Conservation (phyloP, 2,888 invertebrate genomes). For the Ophion costatus region DNA sequence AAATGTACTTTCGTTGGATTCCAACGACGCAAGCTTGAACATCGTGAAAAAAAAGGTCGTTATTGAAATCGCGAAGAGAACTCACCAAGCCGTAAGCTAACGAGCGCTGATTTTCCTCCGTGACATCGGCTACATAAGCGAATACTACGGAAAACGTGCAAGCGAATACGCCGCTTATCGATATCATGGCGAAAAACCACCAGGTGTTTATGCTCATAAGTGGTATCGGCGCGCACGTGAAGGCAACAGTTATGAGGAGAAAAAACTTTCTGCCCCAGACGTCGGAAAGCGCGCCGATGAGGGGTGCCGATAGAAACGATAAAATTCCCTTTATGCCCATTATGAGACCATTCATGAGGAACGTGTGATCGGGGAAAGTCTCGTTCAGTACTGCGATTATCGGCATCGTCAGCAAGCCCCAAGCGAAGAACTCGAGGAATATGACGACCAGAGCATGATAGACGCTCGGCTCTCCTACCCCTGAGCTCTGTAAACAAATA, state of each 20-base stretch:
- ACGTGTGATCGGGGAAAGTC: slow-evolving; percentile 99
- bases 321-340: slow-evolving; percentile 99
- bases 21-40: too few relatives aligned
- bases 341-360: slow-evolving; percentile 99
- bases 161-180: slow-evolving; percentile 99
- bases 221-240: slow-evolving; percentile 99
- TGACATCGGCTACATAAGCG: slow-evolving; percentile 99
- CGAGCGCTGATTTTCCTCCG: slow-evolving; percentile 97
- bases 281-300: slow-evolving; percentile 98
- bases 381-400: slow-evolving; percentile 97
- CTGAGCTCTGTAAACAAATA: slow-evolving; percentile 88
- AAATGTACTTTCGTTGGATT: too few relatives aligned
- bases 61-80: slow-evolving; percentile 23
- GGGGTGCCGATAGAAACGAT: slow-evolving; percentile 98
- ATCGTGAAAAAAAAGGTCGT: background rate
- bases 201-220: slow-evolving; percentile 99
- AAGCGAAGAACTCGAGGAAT: slow-evolving; percentile 99
- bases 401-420: slow-evolving; percentile 99
- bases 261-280: slow-evolving; percentile 99
- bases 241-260: slow-evolving; percentile 98
- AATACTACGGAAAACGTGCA: slow-evolving; percentile 99
- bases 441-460: slow-evolving; percentile 99
- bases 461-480: slow-evolving; percentile 97
- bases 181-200: slow-evolving; percentile 99
- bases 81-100: slow-evolving; percentile 96